phyloP scores from a whole-genome alignment of 2,888 invertebrate genomes.

The Iphiclides podalirius region DNA sequence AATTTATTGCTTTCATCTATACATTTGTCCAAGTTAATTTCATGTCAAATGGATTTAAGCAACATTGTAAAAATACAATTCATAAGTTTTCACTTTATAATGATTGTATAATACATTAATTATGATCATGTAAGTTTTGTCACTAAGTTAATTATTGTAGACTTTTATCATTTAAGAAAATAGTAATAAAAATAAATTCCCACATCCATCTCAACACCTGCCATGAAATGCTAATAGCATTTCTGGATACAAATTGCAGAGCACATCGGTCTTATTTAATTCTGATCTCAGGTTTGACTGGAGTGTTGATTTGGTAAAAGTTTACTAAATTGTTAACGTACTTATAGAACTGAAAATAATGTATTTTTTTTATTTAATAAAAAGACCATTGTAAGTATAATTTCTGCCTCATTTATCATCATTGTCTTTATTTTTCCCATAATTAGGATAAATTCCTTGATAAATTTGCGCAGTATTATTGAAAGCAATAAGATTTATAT shows the following conservation, averaged over 20 bases:
- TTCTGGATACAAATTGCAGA: conserved; percentile 35
- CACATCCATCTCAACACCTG: conserved; percentile 25
- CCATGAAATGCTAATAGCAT: conserved; percentile 30
- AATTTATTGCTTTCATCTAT: conserved; percentile 29
- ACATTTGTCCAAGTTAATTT: conserved; percentile 48
- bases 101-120: conserved; percentile 65
- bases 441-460: too few relatives aligned
- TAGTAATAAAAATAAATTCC: conserved; percentile 40
- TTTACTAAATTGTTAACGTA: conserved; percentile 77
- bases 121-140: conserved; percentile 57
- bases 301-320: conserved; percentile 73
- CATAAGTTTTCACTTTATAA: conserved; percentile 55
- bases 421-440: not conserved
- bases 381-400: conserved; percentile 64
- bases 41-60: conserved; percentile 47
- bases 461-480: too few relatives aligned
- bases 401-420: conserved; percentile 12
- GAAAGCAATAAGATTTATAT: not conserved
- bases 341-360: conserved; percentile 75
- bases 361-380: conserved; percentile 77
- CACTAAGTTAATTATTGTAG: conserved; percentile 60
- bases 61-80: conserved; percentile 54
- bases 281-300: conserved; percentile 71
- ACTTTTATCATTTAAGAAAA: conserved; percentile 46
- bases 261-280: conserved; percentile 36